Conservation (phyloP, 2,888 invertebrate species). For the Tanaodytes sp. region DNA sequence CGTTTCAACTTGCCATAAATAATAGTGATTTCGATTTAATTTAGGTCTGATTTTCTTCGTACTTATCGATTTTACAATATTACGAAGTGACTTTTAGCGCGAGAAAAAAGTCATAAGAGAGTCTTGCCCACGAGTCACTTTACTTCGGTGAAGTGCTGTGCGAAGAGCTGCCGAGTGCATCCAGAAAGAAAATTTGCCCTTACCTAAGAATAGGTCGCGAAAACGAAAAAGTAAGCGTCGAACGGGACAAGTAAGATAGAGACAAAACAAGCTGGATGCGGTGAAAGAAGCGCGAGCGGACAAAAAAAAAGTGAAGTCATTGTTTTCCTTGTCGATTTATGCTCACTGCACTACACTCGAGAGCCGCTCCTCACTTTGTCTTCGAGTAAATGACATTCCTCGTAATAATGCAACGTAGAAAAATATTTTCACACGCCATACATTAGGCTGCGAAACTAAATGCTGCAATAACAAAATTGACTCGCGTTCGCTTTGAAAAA, state of each 20-base stretch:
- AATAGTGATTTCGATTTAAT: no score
- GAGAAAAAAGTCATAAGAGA: constrained; percentile 37
- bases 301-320: constrained; percentile 27
- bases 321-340: constrained; percentile 37
- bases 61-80: constrained; percentile 27
- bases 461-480: no score
- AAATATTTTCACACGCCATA: not conserved
- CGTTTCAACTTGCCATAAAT: no score
- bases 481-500: no score
- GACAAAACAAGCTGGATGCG: constrained; percentile 27
- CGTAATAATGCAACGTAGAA: constrained; percentile 6
- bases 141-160: constrained; percentile 27
- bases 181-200: constrained; percentile 51
- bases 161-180: constrained; percentile 43
- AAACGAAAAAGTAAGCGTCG: constrained; percentile 34
- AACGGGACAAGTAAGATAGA: constrained; percentile 16
- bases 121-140: constrained; percentile 43
- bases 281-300: constrained; percentile 11
- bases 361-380: constrained; percentile 19
- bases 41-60: constrained; percentile 10
- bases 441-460: no score
- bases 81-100: constrained; percentile 31
- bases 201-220: constrained; percentile 40
- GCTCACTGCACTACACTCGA: constrained; percentile 21
- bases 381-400: constrained; percentile 18